Evolutionary conservation across 1,140 invertebrate genomes (phyloP).

Genomic region (Ostrea denselamellosa): DNA sequence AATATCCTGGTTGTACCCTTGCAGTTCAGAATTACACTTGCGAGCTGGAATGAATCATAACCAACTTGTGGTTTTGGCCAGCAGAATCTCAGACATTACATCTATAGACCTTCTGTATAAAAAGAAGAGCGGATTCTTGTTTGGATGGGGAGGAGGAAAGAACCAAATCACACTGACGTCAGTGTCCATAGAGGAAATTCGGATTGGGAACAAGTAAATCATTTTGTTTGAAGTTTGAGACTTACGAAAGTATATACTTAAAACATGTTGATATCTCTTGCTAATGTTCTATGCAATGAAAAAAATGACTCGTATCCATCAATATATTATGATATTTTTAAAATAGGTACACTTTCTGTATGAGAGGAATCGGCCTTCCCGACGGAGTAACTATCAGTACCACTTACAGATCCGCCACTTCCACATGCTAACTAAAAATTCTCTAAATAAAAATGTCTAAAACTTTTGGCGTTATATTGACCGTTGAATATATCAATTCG

Average conservation of each 20-base stretch:
- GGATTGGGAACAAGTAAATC: not conserved
- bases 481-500: too few relatives aligned
- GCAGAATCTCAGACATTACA: not conserved
- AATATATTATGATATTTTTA: not conserved
- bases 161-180: not conserved
- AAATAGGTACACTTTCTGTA: not conserved
- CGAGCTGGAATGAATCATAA: constrained; percentile 3
- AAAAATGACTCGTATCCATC: not conserved
- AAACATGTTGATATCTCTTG: not conserved
- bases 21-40: not conserved
- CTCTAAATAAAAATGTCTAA: not conserved
- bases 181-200: not conserved
- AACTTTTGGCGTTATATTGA: too few relatives aligned
- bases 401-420: not conserved
- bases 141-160: not conserved
- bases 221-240: not conserved
- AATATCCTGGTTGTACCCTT: not conserved
- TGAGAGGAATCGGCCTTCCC: not conserved
- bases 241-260: not conserved
- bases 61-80: not conserved
- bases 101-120: not conserved
- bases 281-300: not conserved
- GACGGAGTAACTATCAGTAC: not conserved
- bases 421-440: not conserved
- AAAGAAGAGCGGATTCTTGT: not conserved